phyloP scores from a whole-genome alignment of 2,113 vertebrate genomes.

The Xiphophorus couchianus region DNA sequence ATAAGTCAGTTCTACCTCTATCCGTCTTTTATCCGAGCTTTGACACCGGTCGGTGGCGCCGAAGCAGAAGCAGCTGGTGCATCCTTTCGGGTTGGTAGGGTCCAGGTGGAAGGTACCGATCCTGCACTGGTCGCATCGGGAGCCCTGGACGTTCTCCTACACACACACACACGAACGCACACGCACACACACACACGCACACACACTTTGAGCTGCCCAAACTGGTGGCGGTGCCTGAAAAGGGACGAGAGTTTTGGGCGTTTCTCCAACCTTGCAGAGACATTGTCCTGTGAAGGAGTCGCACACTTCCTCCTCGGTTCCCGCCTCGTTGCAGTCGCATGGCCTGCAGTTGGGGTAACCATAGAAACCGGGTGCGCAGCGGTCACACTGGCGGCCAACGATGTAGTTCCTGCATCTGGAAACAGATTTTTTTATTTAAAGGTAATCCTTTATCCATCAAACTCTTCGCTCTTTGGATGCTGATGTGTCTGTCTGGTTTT shows the following conservation, averaged over 20 bases:
- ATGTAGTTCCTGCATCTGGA: slow-evolving; percentile 91
- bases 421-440: not conserved
- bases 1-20: slow-evolving; percentile 78
- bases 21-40: slow-evolving; percentile 83
- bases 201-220: not conserved
- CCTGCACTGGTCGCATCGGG: slow-evolving; percentile 89
- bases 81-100: slow-evolving; percentile 91
- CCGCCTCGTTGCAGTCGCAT: slow-evolving; percentile 89
- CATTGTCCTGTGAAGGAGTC: slow-evolving; percentile 87
- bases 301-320: slow-evolving; percentile 83
- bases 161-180: not conserved
- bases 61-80: slow-evolving; percentile 98
- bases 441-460: not conserved
- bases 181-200: not conserved
- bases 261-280: slow-evolving; percentile 89
- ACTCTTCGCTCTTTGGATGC: not conserved
- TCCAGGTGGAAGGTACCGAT: slow-evolving; percentile 93
- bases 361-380: slow-evolving; percentile 88
- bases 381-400: slow-evolving; percentile 88
- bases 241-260: not conserved
- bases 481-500: not conserved
- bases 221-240: not conserved
- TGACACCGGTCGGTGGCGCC: slow-evolving; percentile 92
- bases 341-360: slow-evolving; percentile 87
- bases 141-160: slow-evolving; percentile 94